Percentiles rank a stretch among this genome's conserved stretches.
Conservation (phyloP, 2,113 vertebrate genomes). For the Nyctibius bracteatus region DNA sequence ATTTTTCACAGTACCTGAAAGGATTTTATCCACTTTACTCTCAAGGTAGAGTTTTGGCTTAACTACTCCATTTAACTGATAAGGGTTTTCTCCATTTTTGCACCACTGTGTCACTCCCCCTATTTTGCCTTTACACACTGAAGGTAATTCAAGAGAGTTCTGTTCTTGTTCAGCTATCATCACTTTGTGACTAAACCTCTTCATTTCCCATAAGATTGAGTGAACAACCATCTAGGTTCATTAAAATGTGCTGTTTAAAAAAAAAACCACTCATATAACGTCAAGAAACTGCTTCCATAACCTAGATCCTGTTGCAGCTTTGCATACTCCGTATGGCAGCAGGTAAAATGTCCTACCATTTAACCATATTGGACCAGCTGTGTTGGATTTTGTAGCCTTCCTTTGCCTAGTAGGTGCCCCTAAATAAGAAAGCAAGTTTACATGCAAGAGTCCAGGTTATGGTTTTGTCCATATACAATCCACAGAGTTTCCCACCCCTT, state of each 20-base stretch:
- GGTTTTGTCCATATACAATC: background rate
- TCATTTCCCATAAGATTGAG: background rate
- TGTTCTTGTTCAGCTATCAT: background rate
- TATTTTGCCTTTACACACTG: background rate
- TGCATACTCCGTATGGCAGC: background rate
- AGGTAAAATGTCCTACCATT: background rate
- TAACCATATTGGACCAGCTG: background rate
- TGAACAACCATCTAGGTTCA: background rate
- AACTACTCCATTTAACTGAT: background rate
- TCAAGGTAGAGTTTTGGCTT: background rate
- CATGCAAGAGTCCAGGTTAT: background rate
- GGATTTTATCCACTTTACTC: background rate
- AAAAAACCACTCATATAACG: accelerated
- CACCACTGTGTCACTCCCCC: background rate
- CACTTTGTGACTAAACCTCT: background rate
- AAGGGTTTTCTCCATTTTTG: background rate
- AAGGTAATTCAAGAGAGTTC: background rate
- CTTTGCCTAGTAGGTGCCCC: background rate
- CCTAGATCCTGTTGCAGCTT: background rate
- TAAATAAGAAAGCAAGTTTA: background rate
- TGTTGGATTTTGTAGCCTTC: background rate
- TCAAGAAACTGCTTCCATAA: background rate
- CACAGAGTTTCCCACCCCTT: background rate
- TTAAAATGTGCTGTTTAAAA: background rate
- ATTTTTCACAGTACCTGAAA: background rate